Base-by-base conservation (phyloP, 2,113 vertebrate genomes). In the Corapipo altera region DNA sequence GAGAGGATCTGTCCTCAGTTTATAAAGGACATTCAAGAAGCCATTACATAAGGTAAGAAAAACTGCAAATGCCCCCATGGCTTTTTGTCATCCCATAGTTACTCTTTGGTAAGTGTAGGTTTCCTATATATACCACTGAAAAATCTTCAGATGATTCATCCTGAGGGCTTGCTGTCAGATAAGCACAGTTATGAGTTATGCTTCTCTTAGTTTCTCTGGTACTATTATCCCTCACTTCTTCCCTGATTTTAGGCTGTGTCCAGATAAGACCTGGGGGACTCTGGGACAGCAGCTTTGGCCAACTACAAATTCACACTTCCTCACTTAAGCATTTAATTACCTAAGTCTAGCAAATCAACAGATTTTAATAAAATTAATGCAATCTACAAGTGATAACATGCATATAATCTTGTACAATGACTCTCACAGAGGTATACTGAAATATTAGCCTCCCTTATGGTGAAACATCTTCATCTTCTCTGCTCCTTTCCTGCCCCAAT, bases 11-110 rank as follows among this genome's bases (percentile, higher is more conserved):
- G 70, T 23, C 70, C 86, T 71, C 6, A 1, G 16, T 91, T 87
- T 89, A 64, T 59, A 94, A 96, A 96, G 89, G 78, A 93, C 88
- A 69, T 65, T 52, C n/a, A 48, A 71, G 58, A 93, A 85, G 37
- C 19, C 82, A 65, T 90, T 89, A 93, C 35, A 64, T 90, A 90
- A 86, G n/a, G 91, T 78, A 93, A 76, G 90, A 93, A 84, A 95
- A 74, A 87, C 76, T 23, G 55, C 85, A 92, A 83, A 85, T 88
- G 77, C 49, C 89, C 39, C 55, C 85, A 64, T 93, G 90, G 89
- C 97, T 98, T 98, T 97, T 97, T 98, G 97, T 98, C 96, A 97
- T 96, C 93, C 98, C 98, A 93, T 97, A 64, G 5, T 95, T 98
- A 97, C 95, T 98, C 97, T 97, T 97, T 95, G 97, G 97, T 92